Conservation (phyloP, 2,113 vertebrate genomes). For the Perccottus glenii region DNA sequence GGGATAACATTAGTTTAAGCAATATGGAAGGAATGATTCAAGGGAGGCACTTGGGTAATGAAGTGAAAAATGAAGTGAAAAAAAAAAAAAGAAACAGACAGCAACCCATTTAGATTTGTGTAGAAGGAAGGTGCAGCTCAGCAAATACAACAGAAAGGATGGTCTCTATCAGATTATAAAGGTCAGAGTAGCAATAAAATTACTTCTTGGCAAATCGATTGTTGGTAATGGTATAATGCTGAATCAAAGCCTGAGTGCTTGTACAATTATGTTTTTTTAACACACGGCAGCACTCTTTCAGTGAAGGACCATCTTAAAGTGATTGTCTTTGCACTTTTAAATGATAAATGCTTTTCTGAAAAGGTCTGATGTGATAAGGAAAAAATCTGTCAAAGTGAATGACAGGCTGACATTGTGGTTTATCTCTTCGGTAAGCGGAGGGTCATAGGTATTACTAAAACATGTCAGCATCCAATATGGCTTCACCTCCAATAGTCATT, state of each 20-base stretch:
- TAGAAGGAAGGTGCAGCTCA: constrained; percentile 5
- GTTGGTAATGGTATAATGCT: not conserved
- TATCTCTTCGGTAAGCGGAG: not conserved
- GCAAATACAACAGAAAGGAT: constrained; percentile 11
- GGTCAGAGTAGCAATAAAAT: constrained; percentile 30
- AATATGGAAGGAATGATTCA: not conserved
- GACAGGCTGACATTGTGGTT: constrained; percentile 2
- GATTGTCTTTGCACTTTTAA: constrained; percentile 12
- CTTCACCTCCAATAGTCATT: not conserved
- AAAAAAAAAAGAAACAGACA: constrained; percentile 31
- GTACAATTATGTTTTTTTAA: not conserved
- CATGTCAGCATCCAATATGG: not conserved
- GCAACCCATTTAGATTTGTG: constrained; percentile 10
- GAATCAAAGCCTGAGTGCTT: not conserved
- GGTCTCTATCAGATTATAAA: constrained; percentile 10
- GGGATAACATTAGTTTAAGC: constrained; percentile 6
- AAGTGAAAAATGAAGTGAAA: constrained; percentile 21
- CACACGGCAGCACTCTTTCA: not conserved
- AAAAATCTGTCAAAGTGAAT: not conserved
- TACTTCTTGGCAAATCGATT: not conserved
- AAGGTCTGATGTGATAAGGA: not conserved
- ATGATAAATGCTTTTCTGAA: constrained; percentile 21
- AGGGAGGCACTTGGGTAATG: constrained; percentile 10
- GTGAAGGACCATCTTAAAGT: constrained; percentile 1
- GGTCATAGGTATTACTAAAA: constrained; percentile 17